Evolutionary conservation across 1,140 invertebrate genomes (phyloP).

Genomic region (Sycophaga agraensis): DNA sequence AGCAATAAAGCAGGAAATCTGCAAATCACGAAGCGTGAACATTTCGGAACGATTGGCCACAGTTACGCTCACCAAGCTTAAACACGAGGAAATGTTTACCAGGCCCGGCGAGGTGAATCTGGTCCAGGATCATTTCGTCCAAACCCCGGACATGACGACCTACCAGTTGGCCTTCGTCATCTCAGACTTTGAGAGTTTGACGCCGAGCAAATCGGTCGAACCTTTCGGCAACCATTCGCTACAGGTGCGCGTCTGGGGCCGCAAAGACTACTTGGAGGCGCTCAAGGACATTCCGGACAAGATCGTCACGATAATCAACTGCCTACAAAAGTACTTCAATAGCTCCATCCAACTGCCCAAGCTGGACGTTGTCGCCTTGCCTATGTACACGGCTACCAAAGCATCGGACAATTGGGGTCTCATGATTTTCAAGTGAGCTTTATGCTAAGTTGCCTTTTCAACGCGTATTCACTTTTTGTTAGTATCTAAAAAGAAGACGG

Average conservation of each 20-base stretch:
- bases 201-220: conserved; percentile 40
- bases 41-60: too few species aligned
- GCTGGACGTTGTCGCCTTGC: conserved; percentile 81
- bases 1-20: too few species aligned
- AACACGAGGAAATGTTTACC: too few species aligned
- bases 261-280: conserved; percentile 67
- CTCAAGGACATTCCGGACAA: conserved; percentile 66
- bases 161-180: conserved; percentile 83
- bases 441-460: too few species aligned
- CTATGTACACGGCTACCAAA: conserved; percentile 71
- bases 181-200: conserved; percentile 67
- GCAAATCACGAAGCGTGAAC: too few species aligned
- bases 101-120: conserved; percentile 51
- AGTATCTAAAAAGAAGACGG: too few species aligned
- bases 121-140: conserved; percentile 70
- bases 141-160: conserved; percentile 79
- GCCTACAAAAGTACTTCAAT: conserved; percentile 71
- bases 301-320: conserved; percentile 65
- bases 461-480: too few species aligned
- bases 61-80: neutral
- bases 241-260: conserved; percentile 70
- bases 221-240: conserved; percentile 37
- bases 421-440: conserved; percentile 69
- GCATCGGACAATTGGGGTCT: conserved; percentile 77
- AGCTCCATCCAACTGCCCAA: conserved; percentile 70